Percentiles rank a stretch among this genome's conserved stretches.
These are phyloP conservation scores for rat (Rattus norvegicus) DNA, from an alignment of 2,113 vertebrate genomes.

Conservation along the genomic window DNA sequence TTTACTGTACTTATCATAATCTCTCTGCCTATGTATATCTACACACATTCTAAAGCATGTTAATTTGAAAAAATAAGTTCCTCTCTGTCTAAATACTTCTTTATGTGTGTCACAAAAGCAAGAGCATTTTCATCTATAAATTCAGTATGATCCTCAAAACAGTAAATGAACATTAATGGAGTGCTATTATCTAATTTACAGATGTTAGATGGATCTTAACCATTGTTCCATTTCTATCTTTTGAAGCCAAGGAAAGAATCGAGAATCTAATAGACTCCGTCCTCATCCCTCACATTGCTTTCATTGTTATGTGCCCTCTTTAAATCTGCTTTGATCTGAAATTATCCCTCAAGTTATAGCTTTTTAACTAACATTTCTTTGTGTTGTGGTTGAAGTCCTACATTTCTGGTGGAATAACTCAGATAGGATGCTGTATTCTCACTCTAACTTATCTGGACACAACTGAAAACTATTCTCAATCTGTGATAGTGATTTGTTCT, in stretches of 20 bases:
- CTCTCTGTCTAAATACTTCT: background rate
- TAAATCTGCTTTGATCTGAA: background rate
- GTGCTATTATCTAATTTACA: background rate
- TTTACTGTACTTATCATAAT: background rate
- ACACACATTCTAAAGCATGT: background rate
- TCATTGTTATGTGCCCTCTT: background rate
- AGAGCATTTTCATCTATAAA: background rate
- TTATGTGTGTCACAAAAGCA: background rate
- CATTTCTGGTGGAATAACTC: background rate
- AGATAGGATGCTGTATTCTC: background rate
- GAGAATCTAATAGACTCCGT: background rate
- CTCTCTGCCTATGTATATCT: background rate
- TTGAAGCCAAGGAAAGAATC: conserved; percentile 10
- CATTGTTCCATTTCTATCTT: background rate
- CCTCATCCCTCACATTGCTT: background rate
- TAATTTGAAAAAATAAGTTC: background rate
- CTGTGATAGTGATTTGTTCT: background rate
- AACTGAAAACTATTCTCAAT: fast-evolving
- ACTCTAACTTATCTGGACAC: fast-evolving
- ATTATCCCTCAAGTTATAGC: background rate
- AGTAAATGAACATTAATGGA: conserved; percentile 14
- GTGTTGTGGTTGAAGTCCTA: background rate
- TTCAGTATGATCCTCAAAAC: background rate
- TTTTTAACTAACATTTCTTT: background rate
- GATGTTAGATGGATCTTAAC: background rate